These are phyloP conservation scores for Esox niger DNA, from an alignment of 2,113 vertebrate genomes.

Conservation along the genomic window DNA sequence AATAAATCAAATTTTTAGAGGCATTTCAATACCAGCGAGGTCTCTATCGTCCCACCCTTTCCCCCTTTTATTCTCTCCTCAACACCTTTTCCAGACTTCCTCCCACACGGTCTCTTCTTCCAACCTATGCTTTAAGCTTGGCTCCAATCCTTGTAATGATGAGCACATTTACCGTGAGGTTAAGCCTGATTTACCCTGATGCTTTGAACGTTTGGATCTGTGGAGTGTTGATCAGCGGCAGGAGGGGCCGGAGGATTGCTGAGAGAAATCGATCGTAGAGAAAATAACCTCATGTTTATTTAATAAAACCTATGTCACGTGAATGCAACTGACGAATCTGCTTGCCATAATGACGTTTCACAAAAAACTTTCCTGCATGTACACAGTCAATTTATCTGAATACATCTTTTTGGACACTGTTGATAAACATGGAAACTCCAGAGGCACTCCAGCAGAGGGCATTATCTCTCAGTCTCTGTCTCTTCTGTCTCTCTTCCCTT, in stretches of 20 bases:
- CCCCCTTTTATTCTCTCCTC: not conserved
- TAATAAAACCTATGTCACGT: slow-evolving; percentile 11
- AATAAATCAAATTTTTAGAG: not conserved
- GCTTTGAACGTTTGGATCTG: not conserved
- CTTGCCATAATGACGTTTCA: slow-evolving; percentile 8
- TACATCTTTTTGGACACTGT: too few relatives aligned
- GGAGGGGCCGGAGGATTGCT: not conserved
- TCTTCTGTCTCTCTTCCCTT: too few relatives aligned
- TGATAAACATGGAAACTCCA: too few relatives aligned
- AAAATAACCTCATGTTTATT: slow-evolving; percentile 17
- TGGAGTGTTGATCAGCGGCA: slow-evolving; percentile 8
- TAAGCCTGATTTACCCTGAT: not conserved
- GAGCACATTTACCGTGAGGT: not conserved
- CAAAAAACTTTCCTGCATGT: not conserved
- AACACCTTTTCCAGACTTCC: not conserved
- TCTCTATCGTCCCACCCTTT: not conserved
- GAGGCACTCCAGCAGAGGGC: slow-evolving; percentile 58
- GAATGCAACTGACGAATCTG: not conserved
- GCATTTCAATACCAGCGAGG: not conserved
- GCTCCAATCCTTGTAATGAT: slow-evolving; percentile 10
- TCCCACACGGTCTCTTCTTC: not conserved
- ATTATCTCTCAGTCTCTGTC: not conserved
- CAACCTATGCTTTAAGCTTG: not conserved
- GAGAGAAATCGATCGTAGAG: slow-evolving; percentile 9
- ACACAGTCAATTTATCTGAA: not conserved